Conservation (phyloP, 2,797 vertebrate species). For the Sebastolobus altivelis region DNA sequence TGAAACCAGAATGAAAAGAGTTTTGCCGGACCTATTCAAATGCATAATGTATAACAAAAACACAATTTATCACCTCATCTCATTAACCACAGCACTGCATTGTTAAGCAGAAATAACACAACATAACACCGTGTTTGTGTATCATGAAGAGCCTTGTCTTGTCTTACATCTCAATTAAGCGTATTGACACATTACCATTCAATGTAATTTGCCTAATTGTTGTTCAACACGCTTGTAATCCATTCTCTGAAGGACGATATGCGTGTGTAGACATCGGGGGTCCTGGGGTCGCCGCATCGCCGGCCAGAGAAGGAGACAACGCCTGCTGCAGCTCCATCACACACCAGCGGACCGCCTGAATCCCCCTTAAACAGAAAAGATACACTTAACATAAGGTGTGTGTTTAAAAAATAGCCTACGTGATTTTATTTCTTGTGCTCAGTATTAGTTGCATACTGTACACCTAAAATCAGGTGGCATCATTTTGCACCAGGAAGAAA, state of each 20-base stretch:
- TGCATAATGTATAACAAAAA: background rate
- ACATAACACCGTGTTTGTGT: background rate
- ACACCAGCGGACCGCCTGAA: conserved; percentile 86
- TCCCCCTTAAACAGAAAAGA: conserved; percentile 75
- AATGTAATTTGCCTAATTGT: conserved; percentile 25
- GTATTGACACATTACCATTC: background rate
- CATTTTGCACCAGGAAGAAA: background rate
- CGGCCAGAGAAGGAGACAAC: conserved; percentile 84
- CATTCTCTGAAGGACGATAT: conserved; percentile 75
- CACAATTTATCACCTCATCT: background rate
- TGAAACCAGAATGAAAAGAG: background rate
- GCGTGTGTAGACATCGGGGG: conserved; percentile 85
- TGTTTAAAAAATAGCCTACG: background rate
- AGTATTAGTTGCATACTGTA: background rate
- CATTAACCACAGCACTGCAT: background rate
- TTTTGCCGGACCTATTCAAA: background rate
- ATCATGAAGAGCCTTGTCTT: background rate
- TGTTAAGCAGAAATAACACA: background rate
- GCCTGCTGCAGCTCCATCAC: conserved; percentile 74
- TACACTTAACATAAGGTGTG: background rate
- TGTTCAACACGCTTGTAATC: conserved; percentile 74
- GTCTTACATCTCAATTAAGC: background rate
- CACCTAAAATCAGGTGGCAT: background rate
- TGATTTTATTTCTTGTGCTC: background rate
- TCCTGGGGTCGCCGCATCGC: conserved; percentile 77